Base-by-base conservation (phyloP, 2,888 invertebrate species). In the Cetonia aurata region DNA sequence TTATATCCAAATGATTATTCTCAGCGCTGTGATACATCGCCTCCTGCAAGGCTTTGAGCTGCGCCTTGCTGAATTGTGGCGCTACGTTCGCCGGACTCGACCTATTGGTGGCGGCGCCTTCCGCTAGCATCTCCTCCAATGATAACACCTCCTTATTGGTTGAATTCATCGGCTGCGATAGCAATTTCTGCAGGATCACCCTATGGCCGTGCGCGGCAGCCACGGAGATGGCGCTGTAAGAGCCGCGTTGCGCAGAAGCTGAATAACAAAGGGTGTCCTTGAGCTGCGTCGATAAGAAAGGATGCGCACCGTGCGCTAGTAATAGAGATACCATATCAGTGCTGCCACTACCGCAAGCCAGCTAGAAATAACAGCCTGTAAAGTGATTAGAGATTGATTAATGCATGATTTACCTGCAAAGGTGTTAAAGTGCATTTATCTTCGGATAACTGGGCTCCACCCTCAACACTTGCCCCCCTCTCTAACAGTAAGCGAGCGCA, bases 11-110 rank as follows among this genome's bases (percentile, higher is more conserved):
- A 83, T 96, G 93, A 79, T 95, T 95, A 81, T 94, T 95, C 84
- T 96, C 96, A 0, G 96, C 94, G 72, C 95, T 95, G 81, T 96
- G 96, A 82, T 96, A 97, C 94, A 97, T 94, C 19, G 96, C 96
- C 84, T 96, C 96, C 80, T 96, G 95, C 70, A 96, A 86, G 52
- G 93, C 92, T 77, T 95, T 92, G 75, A 93, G 91, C 85, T 96
- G 95, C 41, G 90, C 88, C 85, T 96, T 96, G 76, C 90, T 94
- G 80, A 94, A 88, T 71, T 86, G 86, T n/a, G 82, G 80, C 46
- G 88, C 81, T 2, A 86, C 74, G 77, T 75, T 81, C 13, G 80
- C 77, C 46, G 79, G 72, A 67, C 74, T 78, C 3, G 80, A 75
- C 8, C 78, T 71, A 69, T 80, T 81, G 41, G 79, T 76, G 31